These are phyloP conservation scores for Dromius quadrimaculatus DNA, from an alignment of 2,888 invertebrate genomes.

Conservation along the genomic window DNA sequence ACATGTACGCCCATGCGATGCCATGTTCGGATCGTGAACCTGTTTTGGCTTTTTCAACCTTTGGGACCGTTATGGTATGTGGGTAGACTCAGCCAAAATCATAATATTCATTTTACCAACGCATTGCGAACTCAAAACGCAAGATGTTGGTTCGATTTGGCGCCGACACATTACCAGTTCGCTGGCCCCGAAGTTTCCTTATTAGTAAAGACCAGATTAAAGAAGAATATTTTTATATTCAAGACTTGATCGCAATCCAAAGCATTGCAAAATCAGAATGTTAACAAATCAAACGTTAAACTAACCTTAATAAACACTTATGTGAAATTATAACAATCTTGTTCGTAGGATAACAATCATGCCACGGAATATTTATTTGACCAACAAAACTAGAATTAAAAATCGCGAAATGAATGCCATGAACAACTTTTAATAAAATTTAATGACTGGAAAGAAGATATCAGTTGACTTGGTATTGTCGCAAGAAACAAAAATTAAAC, in stretches of 20 bases:
- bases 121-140: too few species aligned
- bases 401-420: too few species aligned
- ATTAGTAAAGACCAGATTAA: neutral
- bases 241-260: too few species aligned
- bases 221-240: constrained; percentile 9
- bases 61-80: constrained; percentile 48
- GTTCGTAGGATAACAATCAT: too few species aligned
- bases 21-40: constrained; percentile 20
- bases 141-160: neutral
- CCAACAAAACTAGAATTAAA: too few species aligned
- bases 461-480: constrained; percentile 21
- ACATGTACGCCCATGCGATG: constrained; percentile 18
- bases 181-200: neutral
- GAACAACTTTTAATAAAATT: constrained; percentile 20
- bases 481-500: constrained; percentile 8
- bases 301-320: too few species aligned
- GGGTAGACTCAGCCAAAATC: constrained; percentile 37
- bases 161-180: too few species aligned
- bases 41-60: constrained; percentile 42
- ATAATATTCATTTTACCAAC: constrained; percentile 20
- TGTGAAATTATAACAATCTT: too few species aligned
- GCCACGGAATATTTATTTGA: too few species aligned
- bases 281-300: too few species aligned
- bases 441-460: constrained; percentile 14
- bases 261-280: too few species aligned